Evolutionary conservation across 1,140 invertebrate genomes (phyloP).

Genomic region (Drosophila ohnishii): DNA sequence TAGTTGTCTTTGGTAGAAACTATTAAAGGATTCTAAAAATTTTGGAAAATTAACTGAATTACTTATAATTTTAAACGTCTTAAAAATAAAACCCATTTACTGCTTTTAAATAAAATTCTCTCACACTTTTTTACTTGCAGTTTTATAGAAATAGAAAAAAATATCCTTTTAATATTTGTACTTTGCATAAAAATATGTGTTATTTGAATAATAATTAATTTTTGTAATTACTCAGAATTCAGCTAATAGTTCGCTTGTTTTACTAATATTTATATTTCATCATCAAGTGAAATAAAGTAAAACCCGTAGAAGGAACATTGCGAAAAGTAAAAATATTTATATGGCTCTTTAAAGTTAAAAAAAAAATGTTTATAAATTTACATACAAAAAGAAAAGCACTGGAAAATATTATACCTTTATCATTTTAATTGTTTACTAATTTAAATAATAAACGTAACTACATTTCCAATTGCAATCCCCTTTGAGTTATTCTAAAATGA

Average conservation of each 20-base stretch:
- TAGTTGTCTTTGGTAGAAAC: no score
- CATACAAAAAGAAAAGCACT: background rate
- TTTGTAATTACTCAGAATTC: background rate
- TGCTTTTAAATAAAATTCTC: background rate
- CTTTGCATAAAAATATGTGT: background rate
- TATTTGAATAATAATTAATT: background rate
- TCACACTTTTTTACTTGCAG: background rate
- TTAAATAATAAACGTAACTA: background rate
- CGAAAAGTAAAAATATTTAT: no score
- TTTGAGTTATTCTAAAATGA: no score
- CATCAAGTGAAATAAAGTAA: background rate
- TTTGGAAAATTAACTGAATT: background rate
- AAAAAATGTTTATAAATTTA: background rate
- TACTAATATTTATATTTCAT: background rate
- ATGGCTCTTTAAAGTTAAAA: background rate
- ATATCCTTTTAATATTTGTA: background rate
- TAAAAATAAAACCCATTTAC: background rate
- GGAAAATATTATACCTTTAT: background rate
- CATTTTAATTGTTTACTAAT: background rate
- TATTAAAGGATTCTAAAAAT: no score
- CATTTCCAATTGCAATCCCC: background rate
- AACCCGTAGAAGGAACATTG: no score
- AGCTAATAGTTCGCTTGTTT: no score
- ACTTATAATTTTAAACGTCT: background rate
- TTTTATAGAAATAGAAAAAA: background rate